Evolutionary conservation across 2,797 vertebrate genomes (phyloP), one percentile per base, ranked within the genome.

Genomic region (Tenualosa thibaudeaui): DNA sequence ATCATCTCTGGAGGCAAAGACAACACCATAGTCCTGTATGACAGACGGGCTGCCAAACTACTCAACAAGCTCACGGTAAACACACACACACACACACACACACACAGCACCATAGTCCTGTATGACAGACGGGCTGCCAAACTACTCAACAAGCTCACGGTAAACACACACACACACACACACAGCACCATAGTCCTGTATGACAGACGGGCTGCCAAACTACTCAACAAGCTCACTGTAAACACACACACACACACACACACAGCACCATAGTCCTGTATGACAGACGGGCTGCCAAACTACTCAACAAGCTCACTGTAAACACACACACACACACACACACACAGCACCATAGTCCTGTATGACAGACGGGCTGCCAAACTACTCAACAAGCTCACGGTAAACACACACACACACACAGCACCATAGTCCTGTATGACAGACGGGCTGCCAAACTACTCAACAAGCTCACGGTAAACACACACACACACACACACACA

Each of bases 1-100:
- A 97, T 99, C 84, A 89, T 99, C 86, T 98, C 97, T 0, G 96
- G 96, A 83, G 96, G 97, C 13, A 96, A 97, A 94, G 97, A 98
- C 91, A 93, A 94, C 82, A 97, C 96, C 0, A 93, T 98, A 0
- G 95, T 95, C 0, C 92, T 97, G 54, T 97, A 97, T 0, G 98
- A 99, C 90, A 94, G 96, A 49, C 93, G 97, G 9, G 94, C 95
- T 0, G 93, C 94, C 24, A 94, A 93, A 6, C 89, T 94, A 58
- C 91, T 97, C 51, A 96, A 97, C 22, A 60, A n/a, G 22, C 19
- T 60, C 56, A 60, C 56, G 56, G 56, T 60, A 60, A 15, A 58
- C 19, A 19, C 1, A 58, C 19, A 58, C 54, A 58, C 54, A 22
- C 54, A 58, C 54, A 58, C 54, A 2, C 50, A 40, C n/a, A 83